phyloP scores from a whole-genome alignment of 2,888 invertebrate species.

The Cryptus armator region DNA sequence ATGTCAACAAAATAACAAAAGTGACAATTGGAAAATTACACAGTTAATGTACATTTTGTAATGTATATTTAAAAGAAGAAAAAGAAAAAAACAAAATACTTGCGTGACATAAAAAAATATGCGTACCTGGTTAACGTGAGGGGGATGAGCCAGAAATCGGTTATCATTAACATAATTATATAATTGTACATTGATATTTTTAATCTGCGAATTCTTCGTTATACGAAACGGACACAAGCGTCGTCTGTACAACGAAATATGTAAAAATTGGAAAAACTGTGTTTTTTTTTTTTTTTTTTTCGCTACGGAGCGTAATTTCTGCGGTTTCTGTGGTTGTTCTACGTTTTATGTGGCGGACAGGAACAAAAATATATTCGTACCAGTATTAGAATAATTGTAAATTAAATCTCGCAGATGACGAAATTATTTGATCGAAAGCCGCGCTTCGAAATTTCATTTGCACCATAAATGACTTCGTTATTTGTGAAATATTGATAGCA shows the following conservation, averaged over 20 bases:
- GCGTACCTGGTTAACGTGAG: conserved; percentile 57
- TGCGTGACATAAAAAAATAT: conserved; percentile 28
- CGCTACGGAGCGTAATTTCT: background rate
- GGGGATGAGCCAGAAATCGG: conserved; percentile 37
- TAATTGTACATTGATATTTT: conserved; percentile 40
- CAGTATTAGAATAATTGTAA: conserved; percentile 64
- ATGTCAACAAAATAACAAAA: conserved; percentile 34
- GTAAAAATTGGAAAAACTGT: background rate
- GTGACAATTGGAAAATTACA: conserved; percentile 18
- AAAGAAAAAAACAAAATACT: conserved; percentile 17
- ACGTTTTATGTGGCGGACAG: conserved; percentile 6
- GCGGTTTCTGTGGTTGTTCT: conserved; percentile 27
- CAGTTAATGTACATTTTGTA: conserved; percentile 17
- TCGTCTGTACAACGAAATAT: conserved; percentile 35
- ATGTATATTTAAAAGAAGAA: conserved; percentile 22
- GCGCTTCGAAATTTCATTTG: conserved; percentile 25
- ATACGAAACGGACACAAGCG: conserved; percentile 2
- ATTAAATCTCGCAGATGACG: conserved; percentile 21
- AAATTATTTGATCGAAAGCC: conserved; percentile 30
- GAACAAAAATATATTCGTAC: conserved; percentile 56
- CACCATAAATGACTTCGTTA: conserved; percentile 1
- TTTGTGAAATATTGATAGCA: conserved; percentile 5
- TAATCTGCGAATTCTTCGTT: conserved; percentile 21
- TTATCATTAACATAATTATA: conserved; percentile 29
- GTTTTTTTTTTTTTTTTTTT: conserved; percentile 27